Percentiles rank a stretch among this genome's conserved stretches.
Evolutionary conservation across 2,797 vertebrate genomes (phyloP).

Genomic region (Labeo calbasu): DNA sequence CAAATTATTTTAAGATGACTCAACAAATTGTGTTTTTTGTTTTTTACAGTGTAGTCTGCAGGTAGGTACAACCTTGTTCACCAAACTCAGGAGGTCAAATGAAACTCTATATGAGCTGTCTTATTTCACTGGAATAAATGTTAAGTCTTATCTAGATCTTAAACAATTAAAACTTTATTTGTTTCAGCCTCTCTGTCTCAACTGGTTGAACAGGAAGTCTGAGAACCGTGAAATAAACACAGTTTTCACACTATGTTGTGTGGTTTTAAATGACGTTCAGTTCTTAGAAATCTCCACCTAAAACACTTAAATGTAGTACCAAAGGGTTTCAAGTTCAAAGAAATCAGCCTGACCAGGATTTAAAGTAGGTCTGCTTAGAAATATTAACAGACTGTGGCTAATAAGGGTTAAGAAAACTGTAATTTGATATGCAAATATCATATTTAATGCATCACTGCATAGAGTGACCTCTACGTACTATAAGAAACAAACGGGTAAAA

Average conservation of each 20-base stretch:
- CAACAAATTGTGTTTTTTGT: too few species aligned
- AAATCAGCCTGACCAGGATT: constrained; percentile 3
- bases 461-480: neutral
- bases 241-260: neutral
- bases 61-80: neutral
- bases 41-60: too few species aligned
- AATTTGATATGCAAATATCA: neutral
- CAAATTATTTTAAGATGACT: too few species aligned
- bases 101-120: neutral
- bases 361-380: neutral
- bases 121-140: neutral
- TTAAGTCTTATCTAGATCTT: constrained; percentile 2
- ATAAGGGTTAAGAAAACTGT: neutral
- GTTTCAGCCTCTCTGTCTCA: neutral
- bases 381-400: constrained; percentile 10
- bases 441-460: constrained; percentile 1
- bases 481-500: neutral
- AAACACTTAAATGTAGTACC: constrained; percentile 6
- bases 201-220: constrained; percentile 11
- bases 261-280: neutral
- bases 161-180: constrained; percentile 2
- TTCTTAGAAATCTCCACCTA: constrained; percentile 9
- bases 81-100: neutral
- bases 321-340: constrained; percentile 4
- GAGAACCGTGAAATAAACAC: neutral